Base-by-base conservation (phyloP, 2,113 vertebrate genomes). In the Ptyas mucosa region DNA sequence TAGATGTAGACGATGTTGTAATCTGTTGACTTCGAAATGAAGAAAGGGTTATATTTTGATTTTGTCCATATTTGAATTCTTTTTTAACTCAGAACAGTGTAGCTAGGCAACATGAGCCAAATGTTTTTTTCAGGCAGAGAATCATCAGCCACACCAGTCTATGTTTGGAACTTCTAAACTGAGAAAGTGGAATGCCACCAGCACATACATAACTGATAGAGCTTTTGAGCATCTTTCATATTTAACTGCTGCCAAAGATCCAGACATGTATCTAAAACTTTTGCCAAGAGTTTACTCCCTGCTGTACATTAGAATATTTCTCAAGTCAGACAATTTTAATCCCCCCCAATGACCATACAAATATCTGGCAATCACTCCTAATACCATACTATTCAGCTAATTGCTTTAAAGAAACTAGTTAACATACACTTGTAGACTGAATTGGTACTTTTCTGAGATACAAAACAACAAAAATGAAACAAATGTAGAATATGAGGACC, bases 91-190 rank as follows among this genome's bases (percentile, higher is more conserved):
- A 24, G 8, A 6, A 8, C 90, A 91, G 34, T 21, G 53, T 58
- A 58, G 51, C 53, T 91, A 57, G 39, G n/a, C 43, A 54, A 69
- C 88, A 54, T 11, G 39, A 75, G 69, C 69, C 54, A 93, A 91
- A 81, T 34, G 34, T 55, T 91, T 29, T 51, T 93, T 52, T 87
- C 29, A 93, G 53, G 23, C 53, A 58, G 69, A 29, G 39, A 57
- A 52, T 88, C 61, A 91, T 61, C 55, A 52, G 26, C 53, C 29
- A 89, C 86, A 51, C 43, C 24, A 58, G 54, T 89, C 54, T 89
- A 53, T 86, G 54, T 89, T 89, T 89, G 90, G 93, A 90, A 89
- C 55, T 54, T 85, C 87, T 89, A 93, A 89, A 89, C 52, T 58
- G 55, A 93, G 87, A 91, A 91, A 75, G 89, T 75, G 39, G 51